A percentile compares a stretch with the other conserved stretches of the same genome.
phyloP scores from a whole-genome alignment of 2,797 vertebrate genomes.

The Ibycter americanus region DNA sequence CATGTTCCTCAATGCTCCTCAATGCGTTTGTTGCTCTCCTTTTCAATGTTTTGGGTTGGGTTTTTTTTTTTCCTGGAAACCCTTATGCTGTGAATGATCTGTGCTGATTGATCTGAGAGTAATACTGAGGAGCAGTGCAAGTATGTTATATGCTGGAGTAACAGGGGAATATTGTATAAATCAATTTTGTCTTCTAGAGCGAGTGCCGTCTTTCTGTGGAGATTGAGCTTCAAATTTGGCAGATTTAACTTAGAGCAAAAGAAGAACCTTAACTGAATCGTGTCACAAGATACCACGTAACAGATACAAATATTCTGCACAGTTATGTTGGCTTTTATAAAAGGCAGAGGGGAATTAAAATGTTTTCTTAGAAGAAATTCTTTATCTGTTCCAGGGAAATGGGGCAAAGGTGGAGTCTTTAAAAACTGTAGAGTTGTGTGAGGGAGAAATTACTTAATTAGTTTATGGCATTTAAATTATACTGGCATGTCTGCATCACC shows the following conservation, averaged over 20 bases:
- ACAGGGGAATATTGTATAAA: not conserved
- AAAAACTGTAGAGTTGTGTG: not conserved
- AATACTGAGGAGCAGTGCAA: not conserved
- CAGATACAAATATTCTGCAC: not conserved
- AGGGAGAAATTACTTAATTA: slow-evolving; percentile 11
- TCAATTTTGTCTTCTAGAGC: slow-evolving; percentile 2
- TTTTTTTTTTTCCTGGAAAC: not conserved
- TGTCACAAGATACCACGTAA: not conserved
- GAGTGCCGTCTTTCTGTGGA: not conserved
- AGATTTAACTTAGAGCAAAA: slow-evolving; percentile 34
- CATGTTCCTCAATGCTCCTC: not conserved
- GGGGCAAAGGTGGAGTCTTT: not conserved
- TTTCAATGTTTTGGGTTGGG: not conserved
- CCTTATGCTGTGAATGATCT: not conserved
- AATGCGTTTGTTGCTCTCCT: not conserved
- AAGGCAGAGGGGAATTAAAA: not conserved
- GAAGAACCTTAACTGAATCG: not conserved
- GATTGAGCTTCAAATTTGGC: not conserved
- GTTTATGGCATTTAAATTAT: slow-evolving; percentile 21
- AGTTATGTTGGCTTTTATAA: not conserved
- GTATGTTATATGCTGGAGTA: not conserved
- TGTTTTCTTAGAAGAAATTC: not conserved
- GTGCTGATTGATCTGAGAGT: not conserved
- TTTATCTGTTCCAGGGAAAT: not conserved
- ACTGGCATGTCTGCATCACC: slow-evolving; percentile 17